phyloP scores from a whole-genome alignment of 1,140 invertebrate species.

The Frieseomelitta varia region DNA sequence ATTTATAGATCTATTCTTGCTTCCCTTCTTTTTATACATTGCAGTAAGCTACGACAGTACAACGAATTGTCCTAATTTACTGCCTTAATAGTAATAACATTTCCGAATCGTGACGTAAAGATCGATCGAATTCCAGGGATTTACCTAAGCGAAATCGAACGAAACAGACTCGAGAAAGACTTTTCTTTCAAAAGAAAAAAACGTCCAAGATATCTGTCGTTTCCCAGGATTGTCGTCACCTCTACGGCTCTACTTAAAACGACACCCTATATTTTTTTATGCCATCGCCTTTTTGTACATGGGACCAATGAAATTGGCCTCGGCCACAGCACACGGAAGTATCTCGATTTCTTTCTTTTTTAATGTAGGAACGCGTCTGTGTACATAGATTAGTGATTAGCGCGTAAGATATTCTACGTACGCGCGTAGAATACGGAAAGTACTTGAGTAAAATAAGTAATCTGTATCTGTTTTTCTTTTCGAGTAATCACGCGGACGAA shows the following conservation, averaged over 20 bases:
- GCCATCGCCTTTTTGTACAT: conserved; percentile 62
- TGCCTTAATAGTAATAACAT: conserved; percentile 2
- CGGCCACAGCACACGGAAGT: conserved; percentile 60
- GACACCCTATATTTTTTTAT: conserved; percentile 37
- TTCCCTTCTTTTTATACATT: not conserved
- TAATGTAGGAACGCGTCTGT: conserved; percentile 62
- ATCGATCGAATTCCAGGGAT: not conserved
- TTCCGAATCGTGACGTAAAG: conserved; percentile 16
- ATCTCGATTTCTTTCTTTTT: conserved; percentile 68
- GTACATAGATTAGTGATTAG: conserved; percentile 74
- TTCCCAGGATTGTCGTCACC: conserved; percentile 15
- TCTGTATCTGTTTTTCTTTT: conserved; percentile 28
- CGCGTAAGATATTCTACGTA: conserved; percentile 60
- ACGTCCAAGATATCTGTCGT: not conserved
- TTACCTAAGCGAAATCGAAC: not conserved
- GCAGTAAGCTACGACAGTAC: conserved; percentile 52
- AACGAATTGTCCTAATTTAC: conserved; percentile 60
- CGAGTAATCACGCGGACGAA: not conserved
- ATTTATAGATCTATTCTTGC: conserved; percentile 25
- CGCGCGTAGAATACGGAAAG: conserved; percentile 64
- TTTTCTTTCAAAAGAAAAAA: not conserved
- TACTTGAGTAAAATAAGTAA: conserved; percentile 72
- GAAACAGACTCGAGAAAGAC: not conserved
- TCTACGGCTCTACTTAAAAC: conserved; percentile 49
- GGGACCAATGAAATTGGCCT: conserved; percentile 73